Evolutionary conservation across 2,113 vertebrate genomes (phyloP).

Genomic region (Perca fluviatilis): DNA sequence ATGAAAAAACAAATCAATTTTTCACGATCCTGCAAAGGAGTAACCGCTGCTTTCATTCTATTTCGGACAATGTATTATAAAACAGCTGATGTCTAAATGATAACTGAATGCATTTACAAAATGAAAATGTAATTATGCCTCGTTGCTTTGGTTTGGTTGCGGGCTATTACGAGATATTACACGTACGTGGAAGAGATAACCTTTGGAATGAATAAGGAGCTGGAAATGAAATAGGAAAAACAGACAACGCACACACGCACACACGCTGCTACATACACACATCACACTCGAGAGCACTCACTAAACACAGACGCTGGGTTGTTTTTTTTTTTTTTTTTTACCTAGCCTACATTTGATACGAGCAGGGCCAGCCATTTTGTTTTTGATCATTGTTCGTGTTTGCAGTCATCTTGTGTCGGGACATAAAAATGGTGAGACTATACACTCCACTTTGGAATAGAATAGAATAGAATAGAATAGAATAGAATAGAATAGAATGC

Average conservation of each 20-base stretch:
- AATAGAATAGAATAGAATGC: too few relatives aligned
- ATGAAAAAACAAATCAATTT: constrained; percentile 15
- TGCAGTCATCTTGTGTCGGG: background rate
- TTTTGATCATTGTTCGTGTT: constrained; percentile 30
- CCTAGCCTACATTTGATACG: background rate
- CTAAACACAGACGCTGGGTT: background rate
- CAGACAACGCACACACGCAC: constrained; percentile 10
- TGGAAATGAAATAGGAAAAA: constrained; percentile 18
- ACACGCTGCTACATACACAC: background rate
- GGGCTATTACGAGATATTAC: constrained; percentile 49
- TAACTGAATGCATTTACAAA: background rate
- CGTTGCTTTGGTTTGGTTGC: constrained; percentile 13
- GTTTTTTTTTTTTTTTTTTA: background rate
- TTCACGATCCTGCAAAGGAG: background rate
- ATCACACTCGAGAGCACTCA: background rate
- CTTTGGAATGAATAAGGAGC: constrained; percentile 26
- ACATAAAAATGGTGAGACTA: background rate
- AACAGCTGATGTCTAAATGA: constrained; percentile 21
- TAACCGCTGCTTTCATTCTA: background rate
- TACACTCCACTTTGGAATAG: background rate
- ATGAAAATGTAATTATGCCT: constrained; percentile 35
- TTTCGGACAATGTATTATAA: background rate
- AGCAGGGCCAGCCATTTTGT: constrained; percentile 60
- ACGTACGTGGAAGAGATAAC: constrained; percentile 43
- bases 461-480: too few relatives aligned